Conservation (phyloP, 2,113 vertebrate species). For the Saguinus midas region DNA sequence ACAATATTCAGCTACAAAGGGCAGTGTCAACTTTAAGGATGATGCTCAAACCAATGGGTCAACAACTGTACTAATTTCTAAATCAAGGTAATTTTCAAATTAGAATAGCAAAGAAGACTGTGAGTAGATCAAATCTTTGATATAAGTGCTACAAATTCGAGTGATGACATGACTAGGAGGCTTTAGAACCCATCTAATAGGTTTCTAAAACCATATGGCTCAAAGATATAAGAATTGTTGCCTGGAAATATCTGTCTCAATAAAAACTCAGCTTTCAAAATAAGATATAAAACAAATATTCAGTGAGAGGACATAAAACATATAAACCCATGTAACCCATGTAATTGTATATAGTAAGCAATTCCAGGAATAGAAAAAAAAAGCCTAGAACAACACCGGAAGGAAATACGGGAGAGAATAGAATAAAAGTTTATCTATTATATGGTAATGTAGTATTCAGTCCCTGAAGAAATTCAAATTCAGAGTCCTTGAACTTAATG, state of each 20-base stretch:
- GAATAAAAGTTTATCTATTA: background rate
- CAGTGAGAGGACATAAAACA: background rate
- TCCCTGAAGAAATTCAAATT: background rate
- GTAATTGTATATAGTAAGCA: background rate
- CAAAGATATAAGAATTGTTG: background rate
- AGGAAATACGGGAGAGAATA: background rate
- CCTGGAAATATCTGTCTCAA: background rate
- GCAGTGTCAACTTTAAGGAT: background rate
- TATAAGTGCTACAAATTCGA: background rate
- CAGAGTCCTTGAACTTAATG: background rate
- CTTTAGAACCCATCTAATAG: background rate
- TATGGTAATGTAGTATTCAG: background rate
- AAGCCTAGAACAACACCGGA: background rate
- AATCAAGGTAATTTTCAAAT: background rate
- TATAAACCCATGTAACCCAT: background rate
- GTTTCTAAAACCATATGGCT: background rate
- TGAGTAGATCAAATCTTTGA: background rate
- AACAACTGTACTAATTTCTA: background rate
- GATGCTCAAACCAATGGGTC: background rate
- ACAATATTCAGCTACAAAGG: background rate
- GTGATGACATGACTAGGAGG: background rate
- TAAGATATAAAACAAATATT: background rate
- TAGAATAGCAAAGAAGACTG: background rate
- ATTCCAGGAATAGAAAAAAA: background rate
- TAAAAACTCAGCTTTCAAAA: background rate